These are phyloP conservation scores for Phalacrocorax aristotelis DNA, from an alignment of 2,113 vertebrate genomes.

Conservation along the genomic window DNA sequence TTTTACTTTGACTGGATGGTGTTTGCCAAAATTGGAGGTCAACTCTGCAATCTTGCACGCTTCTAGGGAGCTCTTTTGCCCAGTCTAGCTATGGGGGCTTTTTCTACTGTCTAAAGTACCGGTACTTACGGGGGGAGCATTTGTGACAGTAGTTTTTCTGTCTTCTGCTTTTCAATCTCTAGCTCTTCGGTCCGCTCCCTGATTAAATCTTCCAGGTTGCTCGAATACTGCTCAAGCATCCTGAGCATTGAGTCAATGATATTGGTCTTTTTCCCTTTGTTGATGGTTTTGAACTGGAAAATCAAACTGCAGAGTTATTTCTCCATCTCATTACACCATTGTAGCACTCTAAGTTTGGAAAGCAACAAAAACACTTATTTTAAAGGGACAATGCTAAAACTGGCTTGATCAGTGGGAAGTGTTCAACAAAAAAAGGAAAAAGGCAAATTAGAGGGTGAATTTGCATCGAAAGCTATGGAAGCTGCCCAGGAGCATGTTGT, in stretches of 20 bases:
- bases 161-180: conserved; percentile 94
- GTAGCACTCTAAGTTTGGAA: neutral
- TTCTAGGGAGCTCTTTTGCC: neutral
- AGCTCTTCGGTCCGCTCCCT: conserved; percentile 88
- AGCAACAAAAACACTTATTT: neutral
- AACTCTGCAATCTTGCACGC: neutral
- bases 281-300: conserved; percentile 90
- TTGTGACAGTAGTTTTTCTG: conserved; percentile 89
- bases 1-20: neutral
- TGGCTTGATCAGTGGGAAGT: neutral
- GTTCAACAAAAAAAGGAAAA: neutral
- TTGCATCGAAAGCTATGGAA: neutral
- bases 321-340: neutral
- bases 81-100: neutral
- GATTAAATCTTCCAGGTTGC: conserved; percentile 92
- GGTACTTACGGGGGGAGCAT: conserved; percentile 91
- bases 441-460: neutral
- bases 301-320: conserved; percentile 9
- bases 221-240: conserved; percentile 95
- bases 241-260: conserved; percentile 94
- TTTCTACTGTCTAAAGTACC: neutral
- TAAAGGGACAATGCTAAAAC: neutral
- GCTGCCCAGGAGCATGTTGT: neutral
- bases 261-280: conserved; percentile 93
- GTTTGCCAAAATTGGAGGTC: neutral